A percentile compares a stretch with the other conserved stretches of the same genome.
phyloP scores from a whole-genome alignment of 1,140 invertebrate species.

The Probaryconus sp. region DNA sequence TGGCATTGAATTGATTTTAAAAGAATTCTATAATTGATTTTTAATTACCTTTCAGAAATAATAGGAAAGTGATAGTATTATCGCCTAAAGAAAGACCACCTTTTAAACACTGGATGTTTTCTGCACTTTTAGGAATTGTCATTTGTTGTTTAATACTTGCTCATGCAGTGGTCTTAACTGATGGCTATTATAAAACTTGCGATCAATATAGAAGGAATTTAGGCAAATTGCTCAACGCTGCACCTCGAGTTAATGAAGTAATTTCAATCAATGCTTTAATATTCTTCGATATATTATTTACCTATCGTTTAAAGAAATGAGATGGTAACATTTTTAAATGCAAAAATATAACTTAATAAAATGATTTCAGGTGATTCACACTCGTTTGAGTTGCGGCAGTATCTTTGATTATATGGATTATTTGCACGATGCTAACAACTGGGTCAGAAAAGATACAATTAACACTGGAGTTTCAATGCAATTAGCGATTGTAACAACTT shows the following conservation, averaged over 20 bases:
- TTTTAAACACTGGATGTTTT: conserved; percentile 81
- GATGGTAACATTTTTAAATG: too few relatives aligned
- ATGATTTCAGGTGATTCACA: conserved; percentile 80
- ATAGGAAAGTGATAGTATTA: conserved; percentile 81
- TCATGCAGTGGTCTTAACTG: conserved; percentile 81
- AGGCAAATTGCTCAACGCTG: conserved; percentile 73
- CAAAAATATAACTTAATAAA: too few relatives aligned
- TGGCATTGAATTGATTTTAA: background rate
- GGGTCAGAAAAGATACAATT: conserved; percentile 80
- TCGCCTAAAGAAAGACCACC: conserved; percentile 76
- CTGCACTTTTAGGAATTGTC: conserved; percentile 79
- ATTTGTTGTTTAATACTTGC: conserved; percentile 81
- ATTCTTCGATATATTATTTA: too few relatives aligned
- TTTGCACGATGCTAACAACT: conserved; percentile 80
- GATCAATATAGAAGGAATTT: conserved; percentile 81
- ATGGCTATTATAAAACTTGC: conserved; percentile 84
- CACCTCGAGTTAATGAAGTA: conserved; percentile 73
- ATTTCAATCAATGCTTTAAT: background rate
- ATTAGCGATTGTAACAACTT: conserved; percentile 79
- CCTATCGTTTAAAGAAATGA: too few relatives aligned
- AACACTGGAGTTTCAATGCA: conserved; percentile 82
- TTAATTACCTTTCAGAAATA: conserved; percentile 72
- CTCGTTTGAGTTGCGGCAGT: conserved; percentile 82
- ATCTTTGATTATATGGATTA: conserved; percentile 88
- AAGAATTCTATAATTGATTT: background rate